Evolutionary conservation across 2,797 vertebrate genomes (phyloP), one percentile per base, ranked within the genome.

Genomic region (Lithobates pipiens): DNA sequence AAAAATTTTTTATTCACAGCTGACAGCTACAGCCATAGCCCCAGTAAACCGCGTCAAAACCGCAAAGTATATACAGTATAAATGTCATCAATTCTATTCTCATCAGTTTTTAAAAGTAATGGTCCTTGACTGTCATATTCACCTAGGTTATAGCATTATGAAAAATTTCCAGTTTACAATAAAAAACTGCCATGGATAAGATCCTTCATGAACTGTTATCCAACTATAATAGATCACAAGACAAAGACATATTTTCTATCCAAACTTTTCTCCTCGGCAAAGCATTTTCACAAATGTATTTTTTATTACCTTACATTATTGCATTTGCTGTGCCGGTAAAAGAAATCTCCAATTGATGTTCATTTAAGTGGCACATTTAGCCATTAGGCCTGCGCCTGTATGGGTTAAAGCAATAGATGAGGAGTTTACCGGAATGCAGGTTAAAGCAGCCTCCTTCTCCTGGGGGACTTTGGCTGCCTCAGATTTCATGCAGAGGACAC

Each of bases 201-300:
- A 80, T 54, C 42, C 18, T 42, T 50, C 32, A 70, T 70, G 16
- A 70, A n/a, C 78, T 57, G 44, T 57, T 57, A 25, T n/a, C 6
- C 10, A 13, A 80, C 67, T 57, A 71, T 23, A 54, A 80, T 16
- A 32, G 21, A 57, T 57, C 44, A 50, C 44, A 57, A 36, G 27
- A 54, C 16, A 71, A 57, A 71, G 32, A 21, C 44, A 71, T 25
- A 27, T 82, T 70, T 57, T 82, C 32, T 27, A 34, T 44, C 67
- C 78, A 71, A 71, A 80, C 63, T 50, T 70, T 71, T 36, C 78
- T 80, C 77, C 27, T 2, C 8, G 29, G 50, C 67, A 80, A 71
- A 71, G 78, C 78, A 80, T 81, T 72, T 80, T 36, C n/a, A 81
- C 79, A 81, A 81, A 81, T 73, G 79, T 81, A 72, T 61, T 72